Percentiles rank a stretch among this genome's conserved stretches.
phyloP scores from a whole-genome alignment of 2,888 invertebrate species.

The Agrotis segetum region DNA sequence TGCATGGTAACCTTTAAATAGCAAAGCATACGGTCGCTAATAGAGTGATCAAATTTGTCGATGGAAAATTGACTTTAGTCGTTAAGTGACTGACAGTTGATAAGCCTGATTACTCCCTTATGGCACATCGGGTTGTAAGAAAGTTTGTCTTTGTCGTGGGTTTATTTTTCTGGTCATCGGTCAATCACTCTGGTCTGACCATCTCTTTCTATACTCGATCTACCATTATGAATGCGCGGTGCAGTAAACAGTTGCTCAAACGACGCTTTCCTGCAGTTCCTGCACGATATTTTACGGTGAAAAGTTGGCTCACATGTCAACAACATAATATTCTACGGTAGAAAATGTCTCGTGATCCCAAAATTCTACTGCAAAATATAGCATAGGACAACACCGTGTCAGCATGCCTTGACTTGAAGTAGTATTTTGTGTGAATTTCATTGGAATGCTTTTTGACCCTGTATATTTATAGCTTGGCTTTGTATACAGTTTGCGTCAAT shows the following conservation, averaged over 20 bases:
- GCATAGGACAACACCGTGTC: no score
- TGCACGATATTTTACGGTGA: no score
- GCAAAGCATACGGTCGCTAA: no score
- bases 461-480: constrained; percentile 46
- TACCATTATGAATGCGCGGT: background rate
- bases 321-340: no score
- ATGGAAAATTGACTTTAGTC: no score
- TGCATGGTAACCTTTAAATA: constrained; percentile 11
- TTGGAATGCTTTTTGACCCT: constrained; percentile 50
- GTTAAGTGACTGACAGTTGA: no score
- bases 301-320: no score
- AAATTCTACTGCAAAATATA: no score
- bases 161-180: background rate
- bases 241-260: no score
- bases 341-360: no score
- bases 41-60: no score
- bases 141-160: background rate
- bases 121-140: constrained; percentile 6
- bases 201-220: background rate
- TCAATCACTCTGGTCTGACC: constrained; percentile 2
- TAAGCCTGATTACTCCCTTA: background rate
- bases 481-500: constrained; percentile 75
- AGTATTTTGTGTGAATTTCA: constrained; percentile 32
- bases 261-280: no score
- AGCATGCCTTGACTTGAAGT: constrained; percentile 1